phyloP scores from a whole-genome alignment of 2,797 vertebrate species.

The Spea hammondii region DNA sequence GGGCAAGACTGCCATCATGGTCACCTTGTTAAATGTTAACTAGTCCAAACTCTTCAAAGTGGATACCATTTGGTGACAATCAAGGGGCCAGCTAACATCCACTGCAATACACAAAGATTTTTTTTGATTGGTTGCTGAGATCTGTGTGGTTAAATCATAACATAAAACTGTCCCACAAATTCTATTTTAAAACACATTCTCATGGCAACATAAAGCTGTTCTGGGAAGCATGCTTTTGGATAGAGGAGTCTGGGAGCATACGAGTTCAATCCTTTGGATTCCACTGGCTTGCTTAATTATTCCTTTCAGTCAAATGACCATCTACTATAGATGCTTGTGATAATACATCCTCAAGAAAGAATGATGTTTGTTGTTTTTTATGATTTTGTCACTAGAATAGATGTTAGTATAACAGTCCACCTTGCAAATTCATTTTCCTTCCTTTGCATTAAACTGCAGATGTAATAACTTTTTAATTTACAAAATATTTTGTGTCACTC shows the following conservation, averaged over 20 bases:
- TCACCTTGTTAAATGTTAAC: slow-evolving; percentile 29
- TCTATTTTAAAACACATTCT: not conserved
- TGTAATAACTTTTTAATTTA: too few relatives aligned
- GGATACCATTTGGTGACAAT: slow-evolving; percentile 16
- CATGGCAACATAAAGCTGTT: not conserved
- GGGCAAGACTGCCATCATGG: slow-evolving; percentile 20
- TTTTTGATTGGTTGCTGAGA: slow-evolving; percentile 2
- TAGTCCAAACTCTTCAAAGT: slow-evolving; percentile 8
- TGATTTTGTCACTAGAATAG: too few relatives aligned
- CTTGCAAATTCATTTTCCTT: too few relatives aligned
- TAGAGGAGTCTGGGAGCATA: slow-evolving; percentile 9
- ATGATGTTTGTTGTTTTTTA: too few relatives aligned
- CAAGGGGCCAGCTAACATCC: slow-evolving; percentile 1
- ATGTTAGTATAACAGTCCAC: too few relatives aligned
- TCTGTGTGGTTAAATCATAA: slow-evolving; percentile 4
- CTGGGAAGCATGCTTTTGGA: not conserved
- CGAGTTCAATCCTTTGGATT: not conserved
- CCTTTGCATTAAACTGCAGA: too few relatives aligned
- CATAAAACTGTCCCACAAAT: slow-evolving; percentile 21
- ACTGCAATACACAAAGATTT: not conserved
- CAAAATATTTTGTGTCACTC: too few relatives aligned
- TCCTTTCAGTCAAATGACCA: too few relatives aligned
- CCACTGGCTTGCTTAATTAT: too few relatives aligned
- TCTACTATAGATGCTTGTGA: too few relatives aligned
- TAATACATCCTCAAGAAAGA: too few relatives aligned